phyloP scores from a whole-genome alignment of 2,797 vertebrate genomes.

The Tinamus major region DNA sequence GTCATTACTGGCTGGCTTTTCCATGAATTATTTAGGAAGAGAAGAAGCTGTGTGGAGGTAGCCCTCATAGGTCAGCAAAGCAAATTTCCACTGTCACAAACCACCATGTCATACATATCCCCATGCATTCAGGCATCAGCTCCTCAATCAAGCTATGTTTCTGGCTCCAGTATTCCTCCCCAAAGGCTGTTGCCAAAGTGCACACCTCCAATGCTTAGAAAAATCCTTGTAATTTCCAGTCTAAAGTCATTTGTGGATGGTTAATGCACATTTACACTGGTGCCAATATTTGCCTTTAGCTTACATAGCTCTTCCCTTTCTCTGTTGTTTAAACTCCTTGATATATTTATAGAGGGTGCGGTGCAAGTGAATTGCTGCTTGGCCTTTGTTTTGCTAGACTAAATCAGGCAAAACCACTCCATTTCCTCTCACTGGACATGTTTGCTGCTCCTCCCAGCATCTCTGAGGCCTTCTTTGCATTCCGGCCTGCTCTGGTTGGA shows the following conservation, averaged over 20 bases:
- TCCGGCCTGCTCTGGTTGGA: background rate
- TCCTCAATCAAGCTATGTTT: background rate
- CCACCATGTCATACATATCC: background rate
- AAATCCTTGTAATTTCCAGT: background rate
- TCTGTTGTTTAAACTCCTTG: background rate
- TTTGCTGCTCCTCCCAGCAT: background rate
- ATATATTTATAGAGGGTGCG: background rate
- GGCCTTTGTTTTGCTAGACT: background rate
- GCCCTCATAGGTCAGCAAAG: background rate
- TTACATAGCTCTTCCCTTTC: background rate
- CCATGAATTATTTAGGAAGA: background rate
- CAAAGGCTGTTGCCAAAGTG: background rate
- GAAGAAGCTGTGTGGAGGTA: background rate
- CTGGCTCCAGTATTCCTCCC: background rate
- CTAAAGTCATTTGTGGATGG: background rate
- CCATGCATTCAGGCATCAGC: background rate
- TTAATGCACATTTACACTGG: background rate
- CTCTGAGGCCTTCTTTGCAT: background rate
- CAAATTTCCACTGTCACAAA: background rate
- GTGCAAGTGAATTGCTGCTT: background rate
- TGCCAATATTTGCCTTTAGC: conserved; percentile 4
- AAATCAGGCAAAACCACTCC: background rate
- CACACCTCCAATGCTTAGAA: background rate
- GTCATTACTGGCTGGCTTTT: background rate
- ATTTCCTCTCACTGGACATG: background rate